These are phyloP conservation scores for Pediacus dermestoides DNA, from an alignment of 2,888 invertebrate genomes.

Conservation along the genomic window DNA sequence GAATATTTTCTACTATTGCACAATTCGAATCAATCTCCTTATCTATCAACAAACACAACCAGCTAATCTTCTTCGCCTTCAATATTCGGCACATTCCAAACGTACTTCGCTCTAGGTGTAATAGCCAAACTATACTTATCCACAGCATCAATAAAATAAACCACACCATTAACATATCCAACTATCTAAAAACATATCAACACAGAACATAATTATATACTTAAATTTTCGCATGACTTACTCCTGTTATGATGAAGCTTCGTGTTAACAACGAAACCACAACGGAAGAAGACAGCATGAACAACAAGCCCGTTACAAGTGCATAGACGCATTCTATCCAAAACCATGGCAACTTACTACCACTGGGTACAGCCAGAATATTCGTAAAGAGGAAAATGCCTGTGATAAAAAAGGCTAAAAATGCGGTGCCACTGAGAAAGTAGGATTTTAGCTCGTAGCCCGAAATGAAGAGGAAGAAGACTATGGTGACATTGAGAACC, in stretches of 20 bases:
- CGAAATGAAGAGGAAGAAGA: slow-evolving; percentile 13
- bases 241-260: slow-evolving; percentile 30
- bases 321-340: slow-evolving; percentile 19
- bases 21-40: too few species aligned
- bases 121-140: slow-evolving; percentile 32
- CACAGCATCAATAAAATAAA: slow-evolving; percentile 32
- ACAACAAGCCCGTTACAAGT: slow-evolving; percentile 10
- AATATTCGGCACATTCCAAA: slow-evolving; percentile 38
- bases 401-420: slow-evolving; percentile 10
- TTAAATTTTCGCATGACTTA: slow-evolving; percentile 18
- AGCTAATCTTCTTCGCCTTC: too few species aligned
- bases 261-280: slow-evolving; percentile 24
- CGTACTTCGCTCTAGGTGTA: slow-evolving; percentile 32
- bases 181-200: slow-evolving; percentile 28
- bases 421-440: slow-evolving; percentile 6
- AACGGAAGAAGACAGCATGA: slow-evolving; percentile 14
- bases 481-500: slow-evolving; percentile 12
- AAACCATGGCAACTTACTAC: slow-evolving; percentile 17
- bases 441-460: slow-evolving; percentile 8
- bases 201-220: slow-evolving; percentile 10
- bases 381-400: slow-evolving; percentile 14
- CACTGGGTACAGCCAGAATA: too few species aligned
- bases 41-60: too few species aligned
- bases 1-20: too few species aligned
- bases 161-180: slow-evolving; percentile 27